A percentile compares a stretch with the other conserved stretches of the same genome.
phyloP scores from a whole-genome alignment of 2,797 vertebrate genomes.

The Mustela erminea region DNA sequence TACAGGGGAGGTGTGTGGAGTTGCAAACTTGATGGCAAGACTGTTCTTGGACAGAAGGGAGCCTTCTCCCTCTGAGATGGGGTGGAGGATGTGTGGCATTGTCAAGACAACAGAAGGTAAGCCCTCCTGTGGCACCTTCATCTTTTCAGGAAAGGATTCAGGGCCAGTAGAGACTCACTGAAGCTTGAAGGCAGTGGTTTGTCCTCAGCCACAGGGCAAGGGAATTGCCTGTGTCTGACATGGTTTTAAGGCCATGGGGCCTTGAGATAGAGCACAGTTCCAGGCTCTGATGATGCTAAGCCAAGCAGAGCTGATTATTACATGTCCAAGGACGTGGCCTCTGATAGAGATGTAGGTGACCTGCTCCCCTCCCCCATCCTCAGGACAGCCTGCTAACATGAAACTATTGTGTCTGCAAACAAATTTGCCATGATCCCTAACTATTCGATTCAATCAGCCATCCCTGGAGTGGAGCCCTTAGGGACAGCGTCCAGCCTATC shows the following conservation, averaged over 20 bases:
- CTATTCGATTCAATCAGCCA: slow-evolving; percentile 69
- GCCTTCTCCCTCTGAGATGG: neutral
- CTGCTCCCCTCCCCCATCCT: neutral
- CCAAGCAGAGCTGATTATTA: slow-evolving; percentile 23
- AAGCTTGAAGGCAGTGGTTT: neutral
- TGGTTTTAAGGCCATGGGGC: neutral
- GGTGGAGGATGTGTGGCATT: neutral
- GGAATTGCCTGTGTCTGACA: neutral
- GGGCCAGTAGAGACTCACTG: neutral
- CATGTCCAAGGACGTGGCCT: neutral
- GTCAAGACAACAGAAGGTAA: neutral
- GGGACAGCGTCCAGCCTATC: neutral
- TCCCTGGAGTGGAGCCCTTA: slow-evolving; percentile 50
- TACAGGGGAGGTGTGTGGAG: neutral
- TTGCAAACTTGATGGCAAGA: rapidly evolving
- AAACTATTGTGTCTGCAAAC: slow-evolving; percentile 61
- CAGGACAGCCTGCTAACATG: slow-evolving; percentile 57
- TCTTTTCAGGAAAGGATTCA: neutral
- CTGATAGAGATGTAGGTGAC: slow-evolving; percentile 56
- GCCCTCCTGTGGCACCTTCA: neutral
- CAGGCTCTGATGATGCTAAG: neutral
- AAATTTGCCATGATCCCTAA: slow-evolving; percentile 47
- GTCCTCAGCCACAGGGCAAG: neutral
- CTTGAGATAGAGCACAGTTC: neutral
- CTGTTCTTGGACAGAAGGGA: neutral